Evolutionary conservation across 2,113 vertebrate species (phyloP), one percentile per base, ranked within the genome.

Genomic region (Toxostoma redivivum): DNA sequence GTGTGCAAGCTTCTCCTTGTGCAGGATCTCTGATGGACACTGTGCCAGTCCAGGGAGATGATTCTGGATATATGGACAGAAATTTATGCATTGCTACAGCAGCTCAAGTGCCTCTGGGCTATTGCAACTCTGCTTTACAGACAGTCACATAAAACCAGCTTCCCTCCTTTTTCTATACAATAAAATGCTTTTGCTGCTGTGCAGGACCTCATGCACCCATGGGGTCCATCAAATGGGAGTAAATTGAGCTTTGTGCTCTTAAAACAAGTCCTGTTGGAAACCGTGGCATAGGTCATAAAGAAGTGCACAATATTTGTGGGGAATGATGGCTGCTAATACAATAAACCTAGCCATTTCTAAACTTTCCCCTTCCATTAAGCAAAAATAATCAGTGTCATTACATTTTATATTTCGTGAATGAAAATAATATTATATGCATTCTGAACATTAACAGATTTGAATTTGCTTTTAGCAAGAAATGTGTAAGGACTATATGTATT

Each of bases 361-460:
- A 90, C 17, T 71, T 87, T 64, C 67, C 77, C 58, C 22, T 56
- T 76, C 54, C 66, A 37, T 89, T 87, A 96, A 92, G 81, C 58
- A 88, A 89, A 93, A 92, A 73, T 67, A 95, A 93, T 86, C 67
- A 76, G 17, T 58, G 66, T 44, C 20, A 35, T 88, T 81, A 47
- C 54, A 45, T 72, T 90, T 79, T 77, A 35, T 70, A 65, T 67
- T 93, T 93, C 60, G 60, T 90, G 86, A 95, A 94, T 76, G 74
- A 45, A 91, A 92, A 76, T 35, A 64, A n/a, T 58, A 67, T 28
- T 83, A 50, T 19, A 35, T 1, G 9, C 20, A 56, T 85, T 84
- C 37, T 81, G 76, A 91, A 84, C 47, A 53, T 88, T 40, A 95
- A 44, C 45, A 90, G 35, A 80, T 51, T 53, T 5, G 40, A 79